Evolutionary conservation across 2,797 vertebrate species (phyloP), one percentile per base, ranked within the genome.

Genomic region (Coccyzus lansbergi): DNA sequence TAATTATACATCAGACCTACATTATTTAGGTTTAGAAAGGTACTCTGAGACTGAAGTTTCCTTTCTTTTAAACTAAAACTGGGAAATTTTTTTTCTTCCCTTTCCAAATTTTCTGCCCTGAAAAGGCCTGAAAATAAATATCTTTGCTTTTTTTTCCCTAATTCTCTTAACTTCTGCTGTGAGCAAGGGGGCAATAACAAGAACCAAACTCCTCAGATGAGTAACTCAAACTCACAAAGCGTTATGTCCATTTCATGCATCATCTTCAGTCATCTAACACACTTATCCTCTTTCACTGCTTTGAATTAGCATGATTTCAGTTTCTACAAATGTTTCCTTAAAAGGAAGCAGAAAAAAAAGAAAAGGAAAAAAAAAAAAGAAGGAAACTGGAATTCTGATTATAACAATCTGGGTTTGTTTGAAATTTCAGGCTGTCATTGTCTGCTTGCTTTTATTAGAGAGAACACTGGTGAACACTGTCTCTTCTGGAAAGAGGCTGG

Each of bases 381-480:
- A 8, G 18, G 12, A 56, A 40, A 22, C 4, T 4, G 3, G 44
- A 17, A 33, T 28, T 82, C 9, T 46, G 21, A 48, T 58, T 72
- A 38, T 80, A 84, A 58, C 14, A 53, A 7, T 31, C 13, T 53
- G 15, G 1, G 3, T 46, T 71, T 53, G 7, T 34, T 31, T 65
- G 22, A 83, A 67, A 70, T 56, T 67, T 19, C 19, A 74, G 38
- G 5, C 14, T 85, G 12, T 26, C 22, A 12, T 59, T 74, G 12
- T 52, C 48, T 59, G 9, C 19, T 29, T 74, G 36, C 36, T 16
- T 69, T 18, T 77, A 16, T 36, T 34, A 77, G 33, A 77, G 10
- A 25, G 25, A 59, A 10, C 13, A 6, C 2, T 3, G 28, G 3
- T 33, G 25, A 69, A 9, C 4, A 48, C 2, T 1, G 9, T 51